These are phyloP conservation scores for Clarias fuscus DNA, from an alignment of 2,797 vertebrate genomes.

Conservation along the genomic window DNA sequence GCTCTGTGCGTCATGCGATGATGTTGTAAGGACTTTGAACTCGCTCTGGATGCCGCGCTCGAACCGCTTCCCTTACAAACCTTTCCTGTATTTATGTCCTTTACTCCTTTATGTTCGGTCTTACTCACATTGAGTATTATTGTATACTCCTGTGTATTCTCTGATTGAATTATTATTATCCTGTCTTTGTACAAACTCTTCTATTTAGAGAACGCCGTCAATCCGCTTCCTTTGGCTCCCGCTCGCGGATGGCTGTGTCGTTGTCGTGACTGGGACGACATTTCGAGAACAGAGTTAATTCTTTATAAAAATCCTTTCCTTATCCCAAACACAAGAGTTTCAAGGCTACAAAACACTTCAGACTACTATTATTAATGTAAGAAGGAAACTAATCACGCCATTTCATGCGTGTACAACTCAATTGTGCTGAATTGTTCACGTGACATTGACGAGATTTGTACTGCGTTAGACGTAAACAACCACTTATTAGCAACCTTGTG, in stretches of 20 bases:
- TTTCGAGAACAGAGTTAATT: background rate
- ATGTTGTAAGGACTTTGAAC: background rate
- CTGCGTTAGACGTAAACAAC: background rate
- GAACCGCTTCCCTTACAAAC: background rate
- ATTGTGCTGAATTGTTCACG: background rate
- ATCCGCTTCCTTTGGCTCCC: background rate
- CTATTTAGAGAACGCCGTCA: background rate
- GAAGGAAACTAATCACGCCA: background rate
- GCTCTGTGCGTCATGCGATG: background rate
- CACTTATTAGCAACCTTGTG: background rate
- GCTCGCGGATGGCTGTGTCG: background rate
- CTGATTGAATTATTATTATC: no score
- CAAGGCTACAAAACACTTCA: background rate
- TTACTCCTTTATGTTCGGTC: background rate
- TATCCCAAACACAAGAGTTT: background rate
- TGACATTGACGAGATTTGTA: background rate
- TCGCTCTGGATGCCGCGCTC: background rate
- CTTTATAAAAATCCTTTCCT: background rate
- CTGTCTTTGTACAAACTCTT: background rate
- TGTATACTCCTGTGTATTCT: background rate
- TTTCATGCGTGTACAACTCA: no score
- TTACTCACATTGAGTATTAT: background rate
- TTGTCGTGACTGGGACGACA: background rate
- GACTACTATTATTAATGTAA: slow-evolving; percentile 29
- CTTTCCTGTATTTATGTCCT: background rate